phyloP scores from a whole-genome alignment of 1,140 invertebrate genomes.

The Doryteuthis pealeii region DNA sequence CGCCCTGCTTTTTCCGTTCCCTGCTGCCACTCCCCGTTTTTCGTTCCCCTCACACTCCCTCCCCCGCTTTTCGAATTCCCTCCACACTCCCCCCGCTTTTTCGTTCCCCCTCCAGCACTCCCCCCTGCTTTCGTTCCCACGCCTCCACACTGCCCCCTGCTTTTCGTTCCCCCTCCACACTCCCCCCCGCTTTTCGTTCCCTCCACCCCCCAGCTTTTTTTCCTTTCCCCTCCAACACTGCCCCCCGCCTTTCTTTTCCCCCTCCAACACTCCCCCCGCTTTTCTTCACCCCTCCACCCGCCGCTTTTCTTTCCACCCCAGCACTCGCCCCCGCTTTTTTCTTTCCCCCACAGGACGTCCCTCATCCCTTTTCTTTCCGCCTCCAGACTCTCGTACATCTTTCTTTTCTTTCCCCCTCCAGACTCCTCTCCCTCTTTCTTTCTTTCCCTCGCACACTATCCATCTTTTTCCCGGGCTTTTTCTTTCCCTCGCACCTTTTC shows the following conservation, averaged over 20 bases:
- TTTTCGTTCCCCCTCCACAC: not conserved
- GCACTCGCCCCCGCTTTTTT: not conserved
- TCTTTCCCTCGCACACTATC: not conserved
- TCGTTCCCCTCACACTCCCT: too few relatives aligned
- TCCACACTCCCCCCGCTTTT: too few relatives aligned
- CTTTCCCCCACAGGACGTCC: not conserved
- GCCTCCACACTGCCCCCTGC: not conserved
- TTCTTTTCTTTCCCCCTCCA: not conserved
- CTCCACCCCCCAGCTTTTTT: not conserved
- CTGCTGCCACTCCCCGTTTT: not conserved
- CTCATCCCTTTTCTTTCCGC: not conserved
- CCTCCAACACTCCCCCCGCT: not conserved
- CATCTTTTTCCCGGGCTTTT: not conserved
- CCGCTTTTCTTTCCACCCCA: not conserved
- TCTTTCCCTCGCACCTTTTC: not conserved
- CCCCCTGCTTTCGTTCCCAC: not conserved
- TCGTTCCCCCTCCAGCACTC: not conserved
- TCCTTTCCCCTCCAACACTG: not conserved
- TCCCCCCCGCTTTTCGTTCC: not conserved
- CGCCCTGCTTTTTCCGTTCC: not conserved
- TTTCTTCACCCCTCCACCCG: not conserved
- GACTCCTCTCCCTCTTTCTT: not conserved
- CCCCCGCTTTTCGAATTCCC: too few relatives aligned
- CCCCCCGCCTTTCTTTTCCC: not conserved
- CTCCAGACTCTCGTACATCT: not conserved